These are phyloP conservation scores for Notolepis coatsorum DNA, from an alignment of 2,797 vertebrate genomes.

Conservation along the genomic window DNA sequence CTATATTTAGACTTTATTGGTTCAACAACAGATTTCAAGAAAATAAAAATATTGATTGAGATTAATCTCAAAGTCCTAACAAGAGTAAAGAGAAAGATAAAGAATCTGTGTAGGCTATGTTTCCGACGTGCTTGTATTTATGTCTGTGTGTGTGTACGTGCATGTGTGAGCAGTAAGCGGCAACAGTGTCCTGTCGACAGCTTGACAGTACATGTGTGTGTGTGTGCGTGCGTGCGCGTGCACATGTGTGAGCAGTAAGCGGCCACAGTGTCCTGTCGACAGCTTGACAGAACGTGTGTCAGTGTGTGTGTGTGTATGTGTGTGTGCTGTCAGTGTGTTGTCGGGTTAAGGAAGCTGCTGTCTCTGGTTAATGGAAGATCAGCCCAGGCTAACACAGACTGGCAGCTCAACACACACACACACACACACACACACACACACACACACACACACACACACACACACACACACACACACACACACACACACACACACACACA, in stretches of 20 bases:
- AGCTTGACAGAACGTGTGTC: constrained; percentile 23
- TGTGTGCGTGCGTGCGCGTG: background rate
- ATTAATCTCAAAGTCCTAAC: too few species aligned
- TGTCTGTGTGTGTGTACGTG: background rate
- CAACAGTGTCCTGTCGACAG: too few species aligned
- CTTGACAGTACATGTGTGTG: background rate
- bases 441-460: constrained; percentile 5
- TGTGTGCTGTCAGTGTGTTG: constrained; percentile 39
- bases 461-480: background rate
- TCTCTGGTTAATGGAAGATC: constrained; percentile 64
- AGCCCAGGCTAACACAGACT: constrained; percentile 17
- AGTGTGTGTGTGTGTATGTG: background rate
- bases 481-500: background rate
- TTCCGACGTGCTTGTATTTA: constrained; percentile 2
- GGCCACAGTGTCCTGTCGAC: constrained; percentile 5
- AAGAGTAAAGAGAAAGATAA: too few species aligned
- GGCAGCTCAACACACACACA: constrained; percentile 26
- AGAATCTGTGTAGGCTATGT: constrained; percentile 8
- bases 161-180: too few species aligned
- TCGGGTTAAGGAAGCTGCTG: constrained; percentile 62
- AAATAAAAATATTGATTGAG: too few species aligned
- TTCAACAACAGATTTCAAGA: too few species aligned
- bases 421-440: constrained; percentile 4
- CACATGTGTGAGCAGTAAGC: background rate
- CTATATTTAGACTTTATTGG: too few species aligned